Percentiles rank a stretch among this genome's conserved stretches.
phyloP scores from a whole-genome alignment of 2,888 invertebrate genomes.

The Drosophila barbarae region DNA sequence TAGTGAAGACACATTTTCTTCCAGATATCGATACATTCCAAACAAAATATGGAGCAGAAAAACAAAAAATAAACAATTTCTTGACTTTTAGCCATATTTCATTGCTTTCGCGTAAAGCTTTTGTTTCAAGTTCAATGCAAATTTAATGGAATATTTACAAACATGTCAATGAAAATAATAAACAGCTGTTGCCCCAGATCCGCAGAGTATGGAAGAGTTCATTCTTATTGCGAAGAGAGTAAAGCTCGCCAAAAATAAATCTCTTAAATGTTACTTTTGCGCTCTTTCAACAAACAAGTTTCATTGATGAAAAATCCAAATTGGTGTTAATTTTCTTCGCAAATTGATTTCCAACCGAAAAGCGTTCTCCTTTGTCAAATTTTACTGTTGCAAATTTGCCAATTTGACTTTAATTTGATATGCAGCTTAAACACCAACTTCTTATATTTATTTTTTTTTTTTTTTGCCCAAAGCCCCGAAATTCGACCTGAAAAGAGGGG shows the following conservation, averaged over 20 bases:
- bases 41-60: background rate
- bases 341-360: slow-evolving; percentile 8
- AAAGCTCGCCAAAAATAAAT: background rate
- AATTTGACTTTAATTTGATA: slow-evolving; percentile 61
- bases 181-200: slow-evolving; percentile 52
- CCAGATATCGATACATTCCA: slow-evolving; percentile 9
- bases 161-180: slow-evolving; percentile 1
- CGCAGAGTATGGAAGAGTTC: background rate
- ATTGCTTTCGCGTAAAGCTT: background rate
- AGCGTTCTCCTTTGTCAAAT: slow-evolving; percentile 23
- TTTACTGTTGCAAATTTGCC: slow-evolving; percentile 37
- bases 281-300: slow-evolving; percentile 8
- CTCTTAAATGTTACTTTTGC: slow-evolving; percentile 9
- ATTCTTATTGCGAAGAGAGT: background rate
- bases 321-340: slow-evolving; percentile 19
- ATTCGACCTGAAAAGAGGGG: slow-evolving; percentile 30
- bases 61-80: background rate
- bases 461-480: slow-evolving; percentile 13
- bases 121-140: slow-evolving; percentile 14
- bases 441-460: background rate
- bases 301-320: slow-evolving; percentile 30
- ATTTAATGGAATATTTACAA: background rate
- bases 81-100: background rate
- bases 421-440: slow-evolving; percentile 50
- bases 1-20: background rate